Base-by-base conservation (phyloP, 2,113 vertebrate species). In the Chaetura pelagica region DNA sequence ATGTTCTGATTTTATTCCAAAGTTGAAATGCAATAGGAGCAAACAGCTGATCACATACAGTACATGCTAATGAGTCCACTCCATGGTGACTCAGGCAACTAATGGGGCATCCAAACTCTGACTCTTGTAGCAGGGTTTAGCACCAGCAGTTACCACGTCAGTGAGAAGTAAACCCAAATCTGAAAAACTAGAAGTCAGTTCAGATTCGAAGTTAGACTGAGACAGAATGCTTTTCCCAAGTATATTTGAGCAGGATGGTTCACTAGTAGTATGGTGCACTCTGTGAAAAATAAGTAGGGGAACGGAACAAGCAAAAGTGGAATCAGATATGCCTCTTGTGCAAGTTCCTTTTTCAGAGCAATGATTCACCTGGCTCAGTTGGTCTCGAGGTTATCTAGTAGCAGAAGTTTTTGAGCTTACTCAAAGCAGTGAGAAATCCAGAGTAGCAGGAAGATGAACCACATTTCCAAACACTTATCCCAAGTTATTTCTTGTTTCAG, bases 101-200 rank as follows among this genome's bases (percentile, higher is more conserved):
- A 4, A 40, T 68, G 8, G 51, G 38, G 75, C 62, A 59, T 66
- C 84, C 89, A 51, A 17, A 55, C 40, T 27, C 82, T 76, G 81
- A 67, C 71, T 64, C 24, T 40, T 8, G 1, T 4, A 34, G 52
- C 48, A 8, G 1, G 30, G 48, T 21, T 48, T 3, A 69, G 58
- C 73, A 10, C 0, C 0, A 35, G 74, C 2, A 1, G 35, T 38
- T 21, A 24, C 52, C 0, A 0, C 27, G 46, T 38, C 0, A 0
- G 4, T 9, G 23, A 58, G 44, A 74, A 42, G 42, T 17, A 68
- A 87, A 90, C 30, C 6, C 0, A 0, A 46, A 64, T 16, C 46
- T 30, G 17, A 49, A 69, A 83, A 24, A 8, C 22, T 24, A 27
- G 73, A 96, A 63, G 20, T 35, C 14, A 30, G 32, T 7, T 14